Percentiles rank a stretch among this genome's conserved stretches.
Evolutionary conservation across 2,888 invertebrate species (phyloP).

Genomic region (Sericinus montela): DNA sequence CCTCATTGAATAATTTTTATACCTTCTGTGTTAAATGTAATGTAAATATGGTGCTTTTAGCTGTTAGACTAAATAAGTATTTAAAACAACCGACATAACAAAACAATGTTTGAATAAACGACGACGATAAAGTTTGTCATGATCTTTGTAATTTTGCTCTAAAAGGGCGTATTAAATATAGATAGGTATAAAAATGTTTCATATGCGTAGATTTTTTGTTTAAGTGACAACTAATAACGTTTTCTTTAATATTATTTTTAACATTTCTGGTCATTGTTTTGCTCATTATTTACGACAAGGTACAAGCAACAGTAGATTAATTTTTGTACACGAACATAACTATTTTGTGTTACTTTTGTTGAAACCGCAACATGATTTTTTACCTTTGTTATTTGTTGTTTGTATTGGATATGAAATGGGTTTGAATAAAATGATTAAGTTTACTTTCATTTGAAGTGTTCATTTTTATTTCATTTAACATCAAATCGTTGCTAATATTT

Average conservation of each 20-base stretch:
- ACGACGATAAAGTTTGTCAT: no score
- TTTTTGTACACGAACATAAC: conserved; percentile 1
- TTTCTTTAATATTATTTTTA: conserved; percentile 6
- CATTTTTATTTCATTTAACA: no score
- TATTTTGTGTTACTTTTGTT: conserved; percentile 1
- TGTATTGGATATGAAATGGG: conserved; percentile 10
- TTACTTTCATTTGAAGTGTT: neutral
- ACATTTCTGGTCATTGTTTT: conserved; percentile 17
- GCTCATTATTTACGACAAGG: conserved; percentile 12
- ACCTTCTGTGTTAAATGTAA: no score
- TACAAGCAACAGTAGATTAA: conserved; percentile 2
- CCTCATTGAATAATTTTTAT: no score
- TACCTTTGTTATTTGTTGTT: conserved; percentile 15
- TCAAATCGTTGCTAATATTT: no score
- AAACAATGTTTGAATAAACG: no score
- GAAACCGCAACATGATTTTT: conserved; percentile 3
- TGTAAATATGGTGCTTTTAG: no score
- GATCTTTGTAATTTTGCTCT: no score
- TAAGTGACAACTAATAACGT: neutral
- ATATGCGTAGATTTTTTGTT: neutral
- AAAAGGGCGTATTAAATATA: no score
- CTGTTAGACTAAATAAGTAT: no score
- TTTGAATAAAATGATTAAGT: conserved; percentile 12
- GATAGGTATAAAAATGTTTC: no score
- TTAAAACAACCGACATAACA: no score